These are phyloP conservation scores for Kryptolebias marmoratus DNA, from an alignment of 2,113 vertebrate genomes.

Conservation along the genomic window DNA sequence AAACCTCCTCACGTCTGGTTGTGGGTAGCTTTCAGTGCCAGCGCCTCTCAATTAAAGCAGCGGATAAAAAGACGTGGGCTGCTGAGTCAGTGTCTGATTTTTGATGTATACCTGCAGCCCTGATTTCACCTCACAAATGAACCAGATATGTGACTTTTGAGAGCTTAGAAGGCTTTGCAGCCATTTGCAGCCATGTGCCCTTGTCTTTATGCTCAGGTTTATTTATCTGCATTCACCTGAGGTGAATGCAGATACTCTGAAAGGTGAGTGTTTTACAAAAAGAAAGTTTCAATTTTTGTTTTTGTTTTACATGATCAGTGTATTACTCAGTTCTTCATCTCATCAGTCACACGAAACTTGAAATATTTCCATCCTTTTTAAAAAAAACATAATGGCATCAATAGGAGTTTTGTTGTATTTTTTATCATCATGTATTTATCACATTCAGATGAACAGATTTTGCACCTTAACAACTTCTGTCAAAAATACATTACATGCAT, in stretches of 20 bases:
- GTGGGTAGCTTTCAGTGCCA: constrained; percentile 65
- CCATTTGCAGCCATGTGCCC: constrained; percentile 58
- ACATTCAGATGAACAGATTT: no score
- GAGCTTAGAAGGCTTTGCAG: constrained; percentile 34
- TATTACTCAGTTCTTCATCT: no score
- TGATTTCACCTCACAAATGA: constrained; percentile 44
- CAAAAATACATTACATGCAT: neutral
- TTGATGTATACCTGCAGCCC: constrained; percentile 44
- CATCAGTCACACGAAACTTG: no score
- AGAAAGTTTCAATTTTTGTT: no score
- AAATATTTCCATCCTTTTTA: no score
- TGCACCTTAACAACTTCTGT: no score
- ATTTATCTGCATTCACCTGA: constrained; percentile 59
- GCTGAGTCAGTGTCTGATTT: constrained; percentile 34
- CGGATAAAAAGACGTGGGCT: constrained; percentile 64
- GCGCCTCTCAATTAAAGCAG: constrained; percentile 59
- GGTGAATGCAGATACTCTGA: no score
- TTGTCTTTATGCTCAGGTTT: constrained; percentile 75
- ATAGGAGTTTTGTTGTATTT: no score
- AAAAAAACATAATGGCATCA: no score
- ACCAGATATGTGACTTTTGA: constrained; percentile 13
- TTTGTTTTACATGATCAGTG: no score
- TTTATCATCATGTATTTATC: no score
- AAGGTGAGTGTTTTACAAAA: no score
- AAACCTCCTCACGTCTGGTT: constrained; percentile 71